Conservation (phyloP, 2,888 invertebrate species). For the Anticlea derivata region DNA sequence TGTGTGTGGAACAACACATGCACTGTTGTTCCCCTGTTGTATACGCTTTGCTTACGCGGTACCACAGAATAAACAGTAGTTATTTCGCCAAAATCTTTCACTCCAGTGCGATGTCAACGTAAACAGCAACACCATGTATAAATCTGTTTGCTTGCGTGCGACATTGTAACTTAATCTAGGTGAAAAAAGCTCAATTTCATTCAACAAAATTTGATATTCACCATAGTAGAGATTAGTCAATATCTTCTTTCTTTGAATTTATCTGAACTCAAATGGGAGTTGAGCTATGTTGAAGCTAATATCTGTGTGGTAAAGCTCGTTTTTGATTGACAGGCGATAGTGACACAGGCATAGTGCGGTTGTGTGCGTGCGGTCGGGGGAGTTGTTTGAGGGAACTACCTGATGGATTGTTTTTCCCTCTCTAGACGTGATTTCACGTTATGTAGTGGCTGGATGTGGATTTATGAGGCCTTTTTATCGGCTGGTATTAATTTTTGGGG, state of each 20-base stretch:
- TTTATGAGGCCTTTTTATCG: slow-evolving; percentile 31
- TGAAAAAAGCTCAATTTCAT: no score
- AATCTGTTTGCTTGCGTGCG: no score
- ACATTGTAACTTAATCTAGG: no score
- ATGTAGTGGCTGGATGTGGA: slow-evolving; percentile 44
- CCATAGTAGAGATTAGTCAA: no score
- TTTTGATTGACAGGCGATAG: neutral
- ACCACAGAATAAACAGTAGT: neutral
- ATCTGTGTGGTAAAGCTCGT: neutral
- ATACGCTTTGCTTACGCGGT: slow-evolving; percentile 24
- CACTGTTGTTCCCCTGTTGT: slow-evolving; percentile 32
- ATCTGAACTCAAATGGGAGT: no score
- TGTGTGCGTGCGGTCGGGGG: slow-evolving; percentile 44
- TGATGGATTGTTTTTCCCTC: slow-evolving; percentile 60
- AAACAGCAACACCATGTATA: no score
- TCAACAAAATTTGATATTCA: no score
- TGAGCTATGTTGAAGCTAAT: neutral
- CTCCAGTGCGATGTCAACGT: no score
- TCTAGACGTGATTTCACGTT: slow-evolving; percentile 51
- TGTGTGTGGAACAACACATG: slow-evolving; percentile 33
- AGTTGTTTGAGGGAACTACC: slow-evolving; percentile 52
- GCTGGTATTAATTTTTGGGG: slow-evolving; percentile 18
- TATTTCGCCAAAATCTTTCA: neutral
- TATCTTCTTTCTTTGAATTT: no score
- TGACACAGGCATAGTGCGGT: slow-evolving; percentile 25